Conservation (phyloP, 2,888 invertebrate genomes). For the Microplitis manilae region DNA sequence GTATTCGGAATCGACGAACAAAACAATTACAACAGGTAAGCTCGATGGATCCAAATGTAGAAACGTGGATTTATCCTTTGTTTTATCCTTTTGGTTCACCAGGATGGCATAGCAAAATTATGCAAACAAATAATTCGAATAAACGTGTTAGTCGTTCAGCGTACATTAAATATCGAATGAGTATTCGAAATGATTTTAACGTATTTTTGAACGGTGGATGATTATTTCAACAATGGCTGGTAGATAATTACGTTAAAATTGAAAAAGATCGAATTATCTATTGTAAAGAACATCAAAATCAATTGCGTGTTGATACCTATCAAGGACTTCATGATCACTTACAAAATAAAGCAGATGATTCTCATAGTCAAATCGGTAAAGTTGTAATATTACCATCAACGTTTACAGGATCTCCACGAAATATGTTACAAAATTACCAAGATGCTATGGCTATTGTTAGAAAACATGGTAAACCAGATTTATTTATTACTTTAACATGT, state of each 20-base stretch:
- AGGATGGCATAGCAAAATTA: too few species aligned
- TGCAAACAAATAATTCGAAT: conserved; percentile 16
- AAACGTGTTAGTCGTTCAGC: conserved; percentile 35
- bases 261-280: conserved; percentile 42
- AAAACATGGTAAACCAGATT: conserved; percentile 47
- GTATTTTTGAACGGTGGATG: conserved; percentile 36
- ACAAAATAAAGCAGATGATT: conserved; percentile 23
- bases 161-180: conserved; percentile 39
- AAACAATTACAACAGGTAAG: too few species aligned
- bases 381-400: conserved; percentile 49
- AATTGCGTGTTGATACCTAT: conserved; percentile 45
- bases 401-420: conserved; percentile 47
- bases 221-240: conserved; percentile 46
- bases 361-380: conserved; percentile 40
- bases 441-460: conserved; percentile 45
- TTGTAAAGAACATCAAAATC: conserved; percentile 41
- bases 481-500: conserved; percentile 49
- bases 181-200: conserved; percentile 37
- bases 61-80: too few species aligned
- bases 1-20: too few species aligned
- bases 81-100: too few species aligned
- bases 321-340: conserved; percentile 42
- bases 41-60: too few species aligned
- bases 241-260: conserved; percentile 46
- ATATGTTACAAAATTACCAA: conserved; percentile 50